A percentile compares a stretch with the other conserved stretches of the same genome.
These are phyloP conservation scores for Chauna torquata DNA, from an alignment of 2,113 vertebrate genomes.

Conservation along the genomic window DNA sequence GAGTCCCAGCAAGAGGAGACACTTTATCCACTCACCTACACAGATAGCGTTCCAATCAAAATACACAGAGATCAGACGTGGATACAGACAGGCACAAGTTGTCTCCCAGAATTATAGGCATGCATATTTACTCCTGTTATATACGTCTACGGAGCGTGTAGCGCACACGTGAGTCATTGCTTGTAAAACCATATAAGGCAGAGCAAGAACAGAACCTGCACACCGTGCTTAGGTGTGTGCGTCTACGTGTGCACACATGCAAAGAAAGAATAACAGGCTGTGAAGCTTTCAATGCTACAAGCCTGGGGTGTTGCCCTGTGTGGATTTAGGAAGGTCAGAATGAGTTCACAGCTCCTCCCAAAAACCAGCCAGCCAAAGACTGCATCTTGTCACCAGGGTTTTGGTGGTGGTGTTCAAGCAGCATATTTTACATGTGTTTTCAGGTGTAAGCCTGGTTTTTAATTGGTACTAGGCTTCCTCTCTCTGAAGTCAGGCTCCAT, in stretches of 20 bases:
- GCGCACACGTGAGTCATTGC: slow-evolving; percentile 8
- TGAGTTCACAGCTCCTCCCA: background rate
- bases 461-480: slow-evolving; percentile 29
- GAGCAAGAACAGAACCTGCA: background rate
- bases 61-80: background rate
- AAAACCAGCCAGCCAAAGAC: background rate
- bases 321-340: background rate
- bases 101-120: background rate
- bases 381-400: background rate
- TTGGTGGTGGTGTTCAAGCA: background rate
- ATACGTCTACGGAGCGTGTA: background rate
- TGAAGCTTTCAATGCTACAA: background rate
- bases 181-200: slow-evolving; percentile 1
- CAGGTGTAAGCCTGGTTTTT: slow-evolving; percentile 40
- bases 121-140: background rate
- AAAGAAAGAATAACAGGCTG: background rate
- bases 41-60: background rate
- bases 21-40: background rate
- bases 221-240: background rate
- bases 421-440: background rate
- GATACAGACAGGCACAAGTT: slow-evolving; percentile 42
- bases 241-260: background rate
- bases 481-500: slow-evolving; percentile 27
- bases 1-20: slow-evolving; percentile 24
- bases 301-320: background rate